These are phyloP conservation scores for Vanessa cardui DNA, from an alignment of 2,888 invertebrate genomes.

Conservation along the genomic window DNA sequence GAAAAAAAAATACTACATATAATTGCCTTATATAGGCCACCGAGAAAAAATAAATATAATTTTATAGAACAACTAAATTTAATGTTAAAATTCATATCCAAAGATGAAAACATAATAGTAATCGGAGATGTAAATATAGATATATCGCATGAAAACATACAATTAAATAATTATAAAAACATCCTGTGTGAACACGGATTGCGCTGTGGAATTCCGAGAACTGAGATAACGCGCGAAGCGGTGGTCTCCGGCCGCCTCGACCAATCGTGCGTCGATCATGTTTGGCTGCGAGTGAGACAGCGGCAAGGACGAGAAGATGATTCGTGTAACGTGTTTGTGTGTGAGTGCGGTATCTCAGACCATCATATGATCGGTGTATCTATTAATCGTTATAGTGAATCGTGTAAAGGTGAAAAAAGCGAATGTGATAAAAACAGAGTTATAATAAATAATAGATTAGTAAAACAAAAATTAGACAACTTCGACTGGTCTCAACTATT, in stretches of 20 bases:
- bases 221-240: slow-evolving; percentile 24
- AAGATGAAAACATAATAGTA: neutral
- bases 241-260: slow-evolving; percentile 1
- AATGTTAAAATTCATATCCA: neutral
- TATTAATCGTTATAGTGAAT: no score
- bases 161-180: no score
- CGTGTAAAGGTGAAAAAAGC: no score
- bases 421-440: no score
- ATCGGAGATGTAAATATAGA: slow-evolving; percentile 18
- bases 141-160: neutral
- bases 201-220: slow-evolving; percentile 13
- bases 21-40: slow-evolving; percentile 27
- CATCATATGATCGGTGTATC: no score
- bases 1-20: slow-evolving; percentile 14
- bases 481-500: no score
- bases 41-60: slow-evolving; percentile 15
- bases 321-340: no score
- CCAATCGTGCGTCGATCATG: slow-evolving; percentile 9
- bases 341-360: no score
- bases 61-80: slow-evolving; percentile 6
- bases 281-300: no score
- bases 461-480: no score
- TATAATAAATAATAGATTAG: no score
- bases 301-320: no score
- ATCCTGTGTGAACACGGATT: slow-evolving; percentile 20